Percentiles rank a stretch among this genome's conserved stretches.
These are phyloP conservation scores for Atta texana DNA, from an alignment of 1,140 invertebrate species.

Conservation along the genomic window DNA sequence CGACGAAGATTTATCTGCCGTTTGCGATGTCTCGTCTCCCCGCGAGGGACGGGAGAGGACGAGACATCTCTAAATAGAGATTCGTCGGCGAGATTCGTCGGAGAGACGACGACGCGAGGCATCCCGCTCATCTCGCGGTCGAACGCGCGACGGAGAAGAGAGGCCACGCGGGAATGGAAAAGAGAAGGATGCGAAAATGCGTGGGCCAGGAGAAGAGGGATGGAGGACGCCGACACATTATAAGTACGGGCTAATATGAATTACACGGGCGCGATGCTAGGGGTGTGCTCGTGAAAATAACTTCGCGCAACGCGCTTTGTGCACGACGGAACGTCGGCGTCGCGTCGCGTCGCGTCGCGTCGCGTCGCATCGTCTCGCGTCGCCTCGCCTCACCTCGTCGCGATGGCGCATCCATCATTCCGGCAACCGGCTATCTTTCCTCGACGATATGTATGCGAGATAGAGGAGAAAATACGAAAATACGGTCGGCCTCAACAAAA, in stretches of 20 bases:
- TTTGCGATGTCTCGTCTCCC: constrained; percentile 51
- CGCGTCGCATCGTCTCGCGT: constrained; percentile 69
- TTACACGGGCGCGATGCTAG: constrained; percentile 76
- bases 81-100: constrained; percentile 43
- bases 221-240: constrained; percentile 52
- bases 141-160: not conserved
- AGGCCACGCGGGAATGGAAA: not conserved
- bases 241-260: constrained; percentile 78
- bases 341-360: constrained; percentile 63
- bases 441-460: constrained; percentile 26
- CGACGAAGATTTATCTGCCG: constrained; percentile 63
- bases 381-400: constrained; percentile 72
- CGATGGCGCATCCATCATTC: constrained; percentile 80
- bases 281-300: constrained; percentile 80
- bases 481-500: not conserved
- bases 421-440: constrained; percentile 73
- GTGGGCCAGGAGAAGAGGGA: constrained; percentile 29
- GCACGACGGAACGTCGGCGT: constrained; percentile 79
- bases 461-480: constrained; percentile 39
- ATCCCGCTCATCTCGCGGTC: constrained; percentile 31
- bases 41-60: not conserved
- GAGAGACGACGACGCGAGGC: constrained; percentile 31
- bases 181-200: constrained; percentile 16
- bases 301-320: constrained; percentile 79
- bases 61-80: constrained; percentile 59